Conservation (phyloP, 1,140 invertebrate genomes). For the Aradophagus sp. region DNA sequence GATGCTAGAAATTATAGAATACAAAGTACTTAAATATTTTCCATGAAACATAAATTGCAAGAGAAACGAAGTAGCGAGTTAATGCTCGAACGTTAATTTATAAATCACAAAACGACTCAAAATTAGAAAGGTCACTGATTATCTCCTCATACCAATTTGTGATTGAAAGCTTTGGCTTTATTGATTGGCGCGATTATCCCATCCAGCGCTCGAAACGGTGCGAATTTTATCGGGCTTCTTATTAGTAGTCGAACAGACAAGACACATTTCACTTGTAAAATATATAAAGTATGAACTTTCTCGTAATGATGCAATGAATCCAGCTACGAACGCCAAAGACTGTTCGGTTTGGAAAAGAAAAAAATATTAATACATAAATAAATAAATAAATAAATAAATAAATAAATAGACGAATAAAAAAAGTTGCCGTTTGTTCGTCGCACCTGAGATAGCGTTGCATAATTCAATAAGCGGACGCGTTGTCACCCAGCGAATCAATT, state of each 20-base stretch:
- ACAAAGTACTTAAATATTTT: too few species aligned
- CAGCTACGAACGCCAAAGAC: conserved; percentile 32
- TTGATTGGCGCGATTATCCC: conserved; percentile 26
- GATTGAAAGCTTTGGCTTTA: conserved; percentile 7
- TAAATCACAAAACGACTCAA: conserved; percentile 7
- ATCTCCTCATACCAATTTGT: conserved; percentile 12
- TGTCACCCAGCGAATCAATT: too few species aligned
- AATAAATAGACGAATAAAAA: too few species aligned
- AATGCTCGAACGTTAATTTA: conserved; percentile 12
- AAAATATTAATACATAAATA: too few species aligned
- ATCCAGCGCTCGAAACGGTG: conserved; percentile 19
- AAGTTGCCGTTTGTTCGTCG: too few species aligned
- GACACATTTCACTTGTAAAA: conserved; percentile 32
- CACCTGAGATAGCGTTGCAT: too few species aligned
- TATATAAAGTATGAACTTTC: conserved; percentile 45
- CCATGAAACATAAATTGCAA: too few species aligned
- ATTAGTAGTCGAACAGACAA: conserved; percentile 6
- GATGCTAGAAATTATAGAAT: too few species aligned
- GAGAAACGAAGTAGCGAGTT: too few species aligned
- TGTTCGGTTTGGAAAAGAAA: conserved; percentile 20
- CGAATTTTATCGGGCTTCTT: conserved; percentile 21
- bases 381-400: too few species aligned
- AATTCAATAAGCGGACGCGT: too few species aligned
- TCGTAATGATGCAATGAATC: conserved; percentile 43
- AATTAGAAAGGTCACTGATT: conserved; percentile 29